phyloP scores from a whole-genome alignment of 2,113 vertebrate genomes.

The Calidris pugnax region DNA sequence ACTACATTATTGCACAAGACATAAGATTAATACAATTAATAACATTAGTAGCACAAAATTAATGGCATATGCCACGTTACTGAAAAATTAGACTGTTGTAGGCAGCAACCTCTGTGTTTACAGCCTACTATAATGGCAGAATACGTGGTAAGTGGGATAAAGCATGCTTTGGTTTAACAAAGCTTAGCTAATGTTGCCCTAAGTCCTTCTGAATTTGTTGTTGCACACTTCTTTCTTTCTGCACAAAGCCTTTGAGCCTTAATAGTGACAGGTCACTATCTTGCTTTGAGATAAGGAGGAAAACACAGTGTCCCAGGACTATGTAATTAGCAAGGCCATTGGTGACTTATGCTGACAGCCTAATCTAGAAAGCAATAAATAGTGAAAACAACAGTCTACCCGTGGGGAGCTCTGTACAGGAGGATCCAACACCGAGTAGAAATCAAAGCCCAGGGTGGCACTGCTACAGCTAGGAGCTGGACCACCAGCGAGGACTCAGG shows the following conservation, averaged over 20 bases:
- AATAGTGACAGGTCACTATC: background rate
- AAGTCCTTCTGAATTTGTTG: background rate
- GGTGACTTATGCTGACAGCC: background rate
- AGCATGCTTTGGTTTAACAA: background rate
- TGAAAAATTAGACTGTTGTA: background rate
- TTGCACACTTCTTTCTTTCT: background rate
- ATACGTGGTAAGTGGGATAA: background rate
- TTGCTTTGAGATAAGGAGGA: background rate
- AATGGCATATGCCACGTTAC: background rate
- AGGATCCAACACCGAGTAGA: background rate
- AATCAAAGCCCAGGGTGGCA: background rate
- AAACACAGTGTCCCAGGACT: background rate
- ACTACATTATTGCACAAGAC: background rate
- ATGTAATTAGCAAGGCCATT: background rate
- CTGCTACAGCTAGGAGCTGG: background rate
- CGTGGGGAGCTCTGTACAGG: background rate
- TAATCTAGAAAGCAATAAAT: background rate
- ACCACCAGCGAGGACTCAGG: too few species aligned
- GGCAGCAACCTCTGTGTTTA: background rate
- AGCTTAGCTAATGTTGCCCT: background rate
- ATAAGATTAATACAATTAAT: background rate
- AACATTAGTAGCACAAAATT: background rate
- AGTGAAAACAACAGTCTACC: background rate
- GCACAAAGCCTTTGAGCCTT: background rate
- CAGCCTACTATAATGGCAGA: background rate